Conservation (phyloP, 1,140 invertebrate genomes). For the Drosophila trapezifrons region DNA sequence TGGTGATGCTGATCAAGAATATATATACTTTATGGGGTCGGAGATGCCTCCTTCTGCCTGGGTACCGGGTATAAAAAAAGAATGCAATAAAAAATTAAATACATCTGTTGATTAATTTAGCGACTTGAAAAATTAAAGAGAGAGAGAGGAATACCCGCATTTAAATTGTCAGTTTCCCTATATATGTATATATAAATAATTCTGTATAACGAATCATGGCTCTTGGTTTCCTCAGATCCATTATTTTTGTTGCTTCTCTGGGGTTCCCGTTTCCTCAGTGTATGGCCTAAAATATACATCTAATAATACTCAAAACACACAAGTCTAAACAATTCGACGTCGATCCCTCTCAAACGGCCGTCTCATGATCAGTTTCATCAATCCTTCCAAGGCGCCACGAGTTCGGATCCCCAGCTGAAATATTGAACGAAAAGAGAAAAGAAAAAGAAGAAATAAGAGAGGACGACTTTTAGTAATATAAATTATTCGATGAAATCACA, state of each 20-base stretch:
- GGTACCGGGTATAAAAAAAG: no score
- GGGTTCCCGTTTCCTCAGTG: constrained; percentile 7
- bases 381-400: constrained; percentile 92
- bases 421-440: constrained; percentile 49
- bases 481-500: neutral
- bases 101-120: no score
- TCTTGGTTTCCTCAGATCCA: constrained; percentile 20
- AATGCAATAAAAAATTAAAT: neutral
- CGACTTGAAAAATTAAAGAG: neutral
- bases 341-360: constrained; percentile 88
- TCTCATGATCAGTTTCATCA: constrained; percentile 92
- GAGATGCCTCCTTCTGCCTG: no score
- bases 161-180: constrained; percentile 2
- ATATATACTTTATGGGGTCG: no score
- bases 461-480: neutral
- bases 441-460: neutral
- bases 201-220: constrained; percentile 47
- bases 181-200: constrained; percentile 34
- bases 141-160: constrained; percentile 13
- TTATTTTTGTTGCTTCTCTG: constrained; percentile 1
- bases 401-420: constrained; percentile 89
- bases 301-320: constrained; percentile 83
- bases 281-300: constrained; percentile 77
- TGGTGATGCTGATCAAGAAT: no score
- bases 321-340: constrained; percentile 71